Percentiles rank a stretch among this genome's conserved stretches.
phyloP scores from a whole-genome alignment of 2,113 vertebrate genomes.

The Romanogobio albipinnatus region DNA sequence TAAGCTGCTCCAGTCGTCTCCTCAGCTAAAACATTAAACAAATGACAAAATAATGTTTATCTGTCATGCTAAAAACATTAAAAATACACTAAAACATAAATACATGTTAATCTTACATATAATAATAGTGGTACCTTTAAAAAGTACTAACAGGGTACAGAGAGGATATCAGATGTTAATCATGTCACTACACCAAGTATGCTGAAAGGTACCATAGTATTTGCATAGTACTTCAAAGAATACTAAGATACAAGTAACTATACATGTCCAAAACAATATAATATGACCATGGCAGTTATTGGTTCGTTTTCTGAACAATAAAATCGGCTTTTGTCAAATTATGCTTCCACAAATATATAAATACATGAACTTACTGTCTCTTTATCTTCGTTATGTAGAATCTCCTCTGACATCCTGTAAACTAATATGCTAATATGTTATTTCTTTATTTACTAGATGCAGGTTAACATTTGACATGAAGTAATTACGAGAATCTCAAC shows the following conservation, averaged over 20 bases:
- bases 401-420: constrained; percentile 48
- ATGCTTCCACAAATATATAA: not conserved
- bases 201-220: not conserved
- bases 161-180: not conserved
- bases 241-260: too few species aligned
- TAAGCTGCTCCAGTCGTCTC: constrained; percentile 67
- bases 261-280: not conserved
- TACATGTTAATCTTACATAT: not conserved
- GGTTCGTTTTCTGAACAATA: not conserved
- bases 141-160: not conserved
- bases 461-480: not conserved
- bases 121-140: not conserved
- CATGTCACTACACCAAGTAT: not conserved
- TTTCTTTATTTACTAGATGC: not conserved
- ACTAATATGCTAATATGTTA: not conserved
- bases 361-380: constrained; percentile 48
- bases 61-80: not conserved
- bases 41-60: not conserved
- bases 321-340: not conserved
- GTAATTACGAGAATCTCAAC: not conserved
- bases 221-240: not conserved
- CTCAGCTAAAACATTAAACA: constrained; percentile 59
- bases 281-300: not conserved
- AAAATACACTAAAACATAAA: too few species aligned
- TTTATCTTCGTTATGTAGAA: constrained; percentile 42